Evolutionary conservation across 2,113 vertebrate genomes (phyloP).

Genomic region (Calidris pygmaea): DNA sequence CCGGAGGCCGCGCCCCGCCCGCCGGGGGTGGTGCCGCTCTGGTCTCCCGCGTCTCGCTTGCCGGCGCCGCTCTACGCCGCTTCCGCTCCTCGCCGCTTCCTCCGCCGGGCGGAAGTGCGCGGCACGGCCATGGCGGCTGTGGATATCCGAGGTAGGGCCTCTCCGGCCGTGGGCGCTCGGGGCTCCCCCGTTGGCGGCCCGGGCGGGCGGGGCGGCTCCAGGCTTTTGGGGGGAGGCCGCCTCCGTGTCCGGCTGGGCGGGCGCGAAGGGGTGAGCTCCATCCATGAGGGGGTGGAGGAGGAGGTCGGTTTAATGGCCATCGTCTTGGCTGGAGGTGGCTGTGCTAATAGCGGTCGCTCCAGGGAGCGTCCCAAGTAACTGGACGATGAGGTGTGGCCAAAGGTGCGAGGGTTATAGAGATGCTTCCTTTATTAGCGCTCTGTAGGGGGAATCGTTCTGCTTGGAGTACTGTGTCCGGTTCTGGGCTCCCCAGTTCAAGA

Average conservation of each 20-base stretch:
- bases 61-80: neutral
- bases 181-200: too few species aligned
- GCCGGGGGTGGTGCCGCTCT: neutral
- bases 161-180: fast-evolving
- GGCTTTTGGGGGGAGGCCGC: neutral
- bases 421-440: too few species aligned
- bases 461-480: too few species aligned
- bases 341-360: fast-evolving
- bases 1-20: neutral
- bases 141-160: slow-evolving; percentile 71
- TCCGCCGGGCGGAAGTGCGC: neutral
- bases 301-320: neutral
- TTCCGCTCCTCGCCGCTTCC: neutral
- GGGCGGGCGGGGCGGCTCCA: too few species aligned
- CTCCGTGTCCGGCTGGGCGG: neutral
- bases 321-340: neutral
- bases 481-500: too few species aligned
- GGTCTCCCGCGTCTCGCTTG: fast-evolving
- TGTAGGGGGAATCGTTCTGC: fast-evolving
- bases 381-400: fast-evolving
- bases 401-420: neutral
- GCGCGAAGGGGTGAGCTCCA: neutral
- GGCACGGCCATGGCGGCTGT: slow-evolving; percentile 71
- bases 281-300: neutral
- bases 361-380: fast-evolving